A percentile compares a stretch with the other conserved stretches of the same genome.
phyloP scores from a whole-genome alignment of 2,888 invertebrate genomes.

The Aricia artaxerxes region DNA sequence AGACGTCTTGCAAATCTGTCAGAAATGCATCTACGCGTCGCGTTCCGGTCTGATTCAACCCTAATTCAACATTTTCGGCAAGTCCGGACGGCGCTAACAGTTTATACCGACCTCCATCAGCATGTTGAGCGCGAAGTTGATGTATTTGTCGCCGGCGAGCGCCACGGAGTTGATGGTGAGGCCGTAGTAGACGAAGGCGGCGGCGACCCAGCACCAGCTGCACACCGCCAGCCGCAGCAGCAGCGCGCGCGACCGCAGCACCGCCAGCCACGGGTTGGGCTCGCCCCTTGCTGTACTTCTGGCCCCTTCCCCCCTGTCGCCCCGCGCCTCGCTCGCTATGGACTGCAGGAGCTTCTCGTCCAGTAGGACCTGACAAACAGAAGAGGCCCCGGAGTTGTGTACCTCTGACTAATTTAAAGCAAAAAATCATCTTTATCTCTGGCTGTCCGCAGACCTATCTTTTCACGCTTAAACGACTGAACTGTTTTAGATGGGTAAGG shows the following conservation, averaged over 20 bases:
- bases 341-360: conserved; percentile 56
- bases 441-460: no score
- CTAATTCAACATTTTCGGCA: no score
- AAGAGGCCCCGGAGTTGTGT: no score
- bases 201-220: conserved; percentile 87
- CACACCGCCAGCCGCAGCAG: conserved; percentile 56
- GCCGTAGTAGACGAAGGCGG: conserved; percentile 90
- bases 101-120: conserved; percentile 58
- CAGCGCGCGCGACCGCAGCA: conserved; percentile 58
- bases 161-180: conserved; percentile 87
- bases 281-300: not conserved
- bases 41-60: no score
- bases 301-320: conserved; percentile 39
- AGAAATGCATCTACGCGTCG: no score
- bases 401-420: no score
- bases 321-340: conserved; percentile 45
- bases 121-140: conserved; percentile 83
- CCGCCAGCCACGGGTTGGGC: conserved; percentile 54
- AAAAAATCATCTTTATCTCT: no score
- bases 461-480: no score
- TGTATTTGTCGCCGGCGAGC: conserved; percentile 60
- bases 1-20: no score
- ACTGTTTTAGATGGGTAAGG: no score
- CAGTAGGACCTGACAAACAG: conserved; percentile 50
- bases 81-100: not conserved